These are phyloP conservation scores for Drosophila acutilabella DNA, from an alignment of 2,888 invertebrate species.

Conservation along the genomic window DNA sequence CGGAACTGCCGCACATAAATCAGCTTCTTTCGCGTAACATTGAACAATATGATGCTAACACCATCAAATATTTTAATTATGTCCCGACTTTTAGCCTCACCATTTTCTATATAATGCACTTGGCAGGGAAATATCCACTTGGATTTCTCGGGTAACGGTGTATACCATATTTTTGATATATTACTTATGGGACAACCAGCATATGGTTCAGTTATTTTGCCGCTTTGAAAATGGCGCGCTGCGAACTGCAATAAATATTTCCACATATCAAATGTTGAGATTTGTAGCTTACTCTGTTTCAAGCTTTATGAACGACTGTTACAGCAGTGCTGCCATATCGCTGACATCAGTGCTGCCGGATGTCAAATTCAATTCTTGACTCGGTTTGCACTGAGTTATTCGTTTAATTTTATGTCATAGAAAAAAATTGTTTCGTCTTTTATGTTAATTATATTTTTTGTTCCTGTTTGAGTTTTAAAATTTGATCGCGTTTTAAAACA, in stretches of 20 bases:
- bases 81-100: conserved; percentile 92
- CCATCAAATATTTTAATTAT: conserved; percentile 92
- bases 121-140: conserved; percentile 91
- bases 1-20: conserved; percentile 96
- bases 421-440: no score
- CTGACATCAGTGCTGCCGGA: no score
- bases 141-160: conserved; percentile 88
- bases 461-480: no score
- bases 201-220: not conserved
- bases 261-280: conserved; percentile 26
- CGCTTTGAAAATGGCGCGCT: conserved; percentile 8
- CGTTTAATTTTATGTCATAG: no score
- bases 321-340: no score
- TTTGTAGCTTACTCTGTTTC: not conserved
- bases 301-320: no score
- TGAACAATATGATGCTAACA: conserved; percentile 93
- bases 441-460: no score
- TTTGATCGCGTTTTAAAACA: not conserved
- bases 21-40: conserved; percentile 90
- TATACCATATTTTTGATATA: conserved; percentile 80
- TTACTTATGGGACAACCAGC: conserved; percentile 38
- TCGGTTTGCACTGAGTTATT: no score
- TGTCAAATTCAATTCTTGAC: no score
- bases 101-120: conserved; percentile 91
- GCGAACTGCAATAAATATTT: not conserved